Evolutionary conservation across 2,888 invertebrate species (phyloP), one percentile per base, ranked within the genome.

Genomic region (Synergus umbraculus): DNA sequence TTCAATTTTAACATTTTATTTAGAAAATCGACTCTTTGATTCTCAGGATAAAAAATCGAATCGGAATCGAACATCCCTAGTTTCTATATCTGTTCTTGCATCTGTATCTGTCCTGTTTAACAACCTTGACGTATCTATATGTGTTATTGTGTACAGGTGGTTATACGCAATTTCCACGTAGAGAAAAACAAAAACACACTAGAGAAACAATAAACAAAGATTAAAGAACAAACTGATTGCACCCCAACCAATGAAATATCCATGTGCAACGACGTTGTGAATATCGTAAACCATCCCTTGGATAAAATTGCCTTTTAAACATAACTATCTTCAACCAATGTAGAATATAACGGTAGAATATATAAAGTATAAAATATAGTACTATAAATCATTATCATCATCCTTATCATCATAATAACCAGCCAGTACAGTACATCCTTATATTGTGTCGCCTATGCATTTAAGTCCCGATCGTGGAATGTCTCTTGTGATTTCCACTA

Each of bases 401-500:
- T 60, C 77, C 37, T 77, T 73, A 76, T 49, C 76, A 37, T 76
- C 64, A 46, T 77, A 77, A 78, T 79, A 86, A 86, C 80, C 84
- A 86, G 87, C 84, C 83, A 84, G 87, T 87, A 86, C 65, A 87
- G 85, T 84, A 85, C 87, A 88, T 88, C 84, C 86, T 88, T 87
- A 88, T 88, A 86, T 85, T 86, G 85, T 87, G 83, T 90, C 87
- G 88, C 88, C 88, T 91, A 90, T 90, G 89, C 89, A 87, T 90
- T 88, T 92, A 92, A 91, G 91, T 91, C 91, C 90, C 91, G 87
- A 90, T 91, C 89, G 92, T 91, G 92, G 92, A 92, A 92, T 92
- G 92, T 91, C 90, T 88, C 86, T 85, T 84, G 84, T 88, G 87
- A 90, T 90, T 91, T 92, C 91, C 91, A 91, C 91, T 87, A 86